Evolutionary conservation across 2,888 invertebrate species (phyloP), one percentile per base, ranked within the genome.

Genomic region (Cataglyphis albicans): DNA sequence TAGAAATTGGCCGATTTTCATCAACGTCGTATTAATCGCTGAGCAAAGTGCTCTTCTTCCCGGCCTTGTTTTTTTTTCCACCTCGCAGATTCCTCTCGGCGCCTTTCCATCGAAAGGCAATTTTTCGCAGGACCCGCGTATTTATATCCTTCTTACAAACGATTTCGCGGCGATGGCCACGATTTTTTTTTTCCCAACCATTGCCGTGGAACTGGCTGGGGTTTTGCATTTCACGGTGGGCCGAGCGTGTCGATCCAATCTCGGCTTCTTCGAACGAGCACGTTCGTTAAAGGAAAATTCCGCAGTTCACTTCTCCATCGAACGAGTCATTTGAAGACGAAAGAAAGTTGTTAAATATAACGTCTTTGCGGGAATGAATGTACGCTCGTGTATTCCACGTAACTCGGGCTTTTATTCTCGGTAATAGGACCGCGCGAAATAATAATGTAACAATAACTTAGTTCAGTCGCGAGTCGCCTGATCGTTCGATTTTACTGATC

Each of bases 191-290:
- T 72, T 21, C 12, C 12, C 12, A 55, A n/a, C 21, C 25, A 44
- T 48, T 38, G 48, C 48, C 57, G 48, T 48, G 64, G 38, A 35
- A 15, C 48, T n/a, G 65, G 64, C 73, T 65, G 68, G 68, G 80
- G 64, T 83, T 89, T 89, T 87, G 88, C 88, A 84, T 88, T 88
- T 88, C 88, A 88, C 74, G 88, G 80, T 78, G 86, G 38, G 63
- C 85, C 81, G 83, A 88, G 89, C 89, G 83, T 89, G 88, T 88
- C 88, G 88, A 89, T 87, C 89, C 89, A 85, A 89, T 87, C 89
- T 86, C 68, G 78, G 75, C 78, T 87, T 82, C 83, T 81, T 83
- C 87, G 86, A 76, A 89, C 86, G 81, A 76, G 80, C 68, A 82
- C 75, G 70, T 78, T 78, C 57, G 70, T 78, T 78, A 78, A 68